These are phyloP conservation scores for Cheilosia grossa DNA, from an alignment of 2,888 invertebrate species.

Conservation along the genomic window DNA sequence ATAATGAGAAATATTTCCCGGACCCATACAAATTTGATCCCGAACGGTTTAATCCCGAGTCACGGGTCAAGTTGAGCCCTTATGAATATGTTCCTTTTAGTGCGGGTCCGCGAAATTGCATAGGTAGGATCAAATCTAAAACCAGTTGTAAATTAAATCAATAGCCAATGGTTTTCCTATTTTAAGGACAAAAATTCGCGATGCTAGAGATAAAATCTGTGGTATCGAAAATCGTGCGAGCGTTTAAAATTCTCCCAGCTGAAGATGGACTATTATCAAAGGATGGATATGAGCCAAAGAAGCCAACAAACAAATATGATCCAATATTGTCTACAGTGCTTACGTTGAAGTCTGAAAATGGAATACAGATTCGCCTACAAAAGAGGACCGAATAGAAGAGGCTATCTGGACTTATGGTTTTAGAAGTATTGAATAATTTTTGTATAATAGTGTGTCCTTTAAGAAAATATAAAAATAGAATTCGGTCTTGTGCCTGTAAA, in stretches of 20 bases:
- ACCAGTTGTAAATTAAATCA: not conserved
- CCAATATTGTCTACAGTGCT: slow-evolving; percentile 83
- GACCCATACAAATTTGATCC: slow-evolving; percentile 83
- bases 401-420: too few species aligned
- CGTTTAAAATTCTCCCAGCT: slow-evolving; percentile 82
- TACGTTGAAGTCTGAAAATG: slow-evolving; percentile 84
- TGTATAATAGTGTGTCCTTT: too few species aligned
- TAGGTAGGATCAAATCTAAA: slow-evolving; percentile 77
- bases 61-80: slow-evolving; percentile 81
- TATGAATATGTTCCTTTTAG: slow-evolving; percentile 86
- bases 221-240: slow-evolving; percentile 84
- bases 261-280: slow-evolving; percentile 78
- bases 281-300: slow-evolving; percentile 76
- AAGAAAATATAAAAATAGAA: too few species aligned
- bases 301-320: slow-evolving; percentile 79
- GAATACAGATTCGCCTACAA: slow-evolving; percentile 82
- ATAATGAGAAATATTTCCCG: slow-evolving; percentile 79
- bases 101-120: slow-evolving; percentile 87
- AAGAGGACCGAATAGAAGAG: not conserved
- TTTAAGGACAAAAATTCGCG: slow-evolving; percentile 83
- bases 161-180: slow-evolving; percentile 40
- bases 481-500: too few species aligned
- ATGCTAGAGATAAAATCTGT: slow-evolving; percentile 85
- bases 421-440: too few species aligned
- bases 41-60: slow-evolving; percentile 84